Conservation (phyloP, 2,113 vertebrate genomes). For the Tonatia bakeri region DNA sequence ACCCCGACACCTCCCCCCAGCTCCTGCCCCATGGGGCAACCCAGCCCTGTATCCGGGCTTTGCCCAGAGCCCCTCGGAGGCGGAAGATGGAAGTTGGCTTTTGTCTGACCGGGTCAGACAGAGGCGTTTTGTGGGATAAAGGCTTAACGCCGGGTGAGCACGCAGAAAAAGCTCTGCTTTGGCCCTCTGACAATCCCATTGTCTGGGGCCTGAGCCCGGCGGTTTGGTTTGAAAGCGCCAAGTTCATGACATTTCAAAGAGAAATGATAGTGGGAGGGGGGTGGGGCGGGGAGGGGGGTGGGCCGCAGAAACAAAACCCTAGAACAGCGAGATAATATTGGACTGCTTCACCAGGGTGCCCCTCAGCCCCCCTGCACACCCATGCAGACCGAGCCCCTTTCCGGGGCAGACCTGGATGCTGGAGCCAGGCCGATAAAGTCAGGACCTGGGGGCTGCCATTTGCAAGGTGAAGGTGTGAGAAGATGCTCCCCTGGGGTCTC, state of each 20-base stretch:
- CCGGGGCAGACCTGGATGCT: not conserved
- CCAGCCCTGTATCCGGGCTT: not conserved
- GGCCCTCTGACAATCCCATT: constrained; percentile 81
- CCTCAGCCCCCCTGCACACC: not conserved
- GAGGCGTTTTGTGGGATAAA: constrained; percentile 82
- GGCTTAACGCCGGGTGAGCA: constrained; percentile 86
- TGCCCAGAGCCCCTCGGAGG: not conserved
- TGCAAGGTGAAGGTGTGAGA: constrained; percentile 57
- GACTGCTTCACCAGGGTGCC: not conserved
- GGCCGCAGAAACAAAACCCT: constrained; percentile 63
- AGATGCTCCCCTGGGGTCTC: not conserved
- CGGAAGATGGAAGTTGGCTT: constrained; percentile 80
- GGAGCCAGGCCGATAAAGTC: not conserved
- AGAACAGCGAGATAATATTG: constrained; percentile 63
- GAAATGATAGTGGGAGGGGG: constrained; percentile 71
- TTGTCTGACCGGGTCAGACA: constrained; percentile 85
- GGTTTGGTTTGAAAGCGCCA: constrained; percentile 80
- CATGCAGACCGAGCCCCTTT: not conserved
- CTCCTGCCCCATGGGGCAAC: not conserved
- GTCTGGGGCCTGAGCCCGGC: constrained; percentile 71
- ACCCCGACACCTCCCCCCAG: not conserved
- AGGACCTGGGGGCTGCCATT: not conserved
- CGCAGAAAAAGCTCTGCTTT: constrained; percentile 78
- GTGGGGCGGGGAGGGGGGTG: not conserved
- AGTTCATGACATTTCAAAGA: constrained; percentile 85